These are phyloP conservation scores for Lacerta viridis DNA, from an alignment of 2,797 vertebrate species.

Conservation along the genomic window DNA sequence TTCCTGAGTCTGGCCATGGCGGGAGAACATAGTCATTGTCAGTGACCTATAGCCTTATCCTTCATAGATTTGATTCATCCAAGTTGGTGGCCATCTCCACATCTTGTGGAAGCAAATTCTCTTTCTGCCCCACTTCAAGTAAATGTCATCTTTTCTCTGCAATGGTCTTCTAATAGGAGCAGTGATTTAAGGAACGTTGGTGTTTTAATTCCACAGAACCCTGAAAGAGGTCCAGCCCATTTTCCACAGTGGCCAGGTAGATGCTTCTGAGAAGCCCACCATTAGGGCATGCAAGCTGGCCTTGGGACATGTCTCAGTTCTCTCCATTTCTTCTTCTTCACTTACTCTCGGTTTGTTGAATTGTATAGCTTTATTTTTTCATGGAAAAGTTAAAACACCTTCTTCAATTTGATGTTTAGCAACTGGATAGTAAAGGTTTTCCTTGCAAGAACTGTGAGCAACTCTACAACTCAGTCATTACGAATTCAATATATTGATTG, in stretches of 20 bases:
- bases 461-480: not conserved
- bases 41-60: no score
- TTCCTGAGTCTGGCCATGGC: no score
- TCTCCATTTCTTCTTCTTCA: no score
- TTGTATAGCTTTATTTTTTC: not conserved
- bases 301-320: not conserved
- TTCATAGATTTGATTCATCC: not conserved
- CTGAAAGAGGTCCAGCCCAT: not conserved
- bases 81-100: no score
- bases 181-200: not conserved
- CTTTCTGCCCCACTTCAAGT: not conserved
- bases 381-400: not conserved
- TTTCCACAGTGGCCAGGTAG: not conserved
- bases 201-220: no score
- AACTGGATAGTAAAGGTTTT: not conserved
- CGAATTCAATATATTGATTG: not conserved
- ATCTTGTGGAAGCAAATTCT: no score
- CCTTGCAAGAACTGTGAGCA: not conserved
- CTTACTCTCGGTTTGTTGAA: not conserved
- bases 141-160: not conserved
- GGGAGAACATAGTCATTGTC: no score
- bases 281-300: not conserved
- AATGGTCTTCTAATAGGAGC: not conserved
- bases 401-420: not conserved
- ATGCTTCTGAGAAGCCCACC: not conserved